Evolutionary conservation across 1,140 invertebrate species (phyloP), one percentile per base, ranked within the genome.

Genomic region (Rhizoglyphus robini): DNA sequence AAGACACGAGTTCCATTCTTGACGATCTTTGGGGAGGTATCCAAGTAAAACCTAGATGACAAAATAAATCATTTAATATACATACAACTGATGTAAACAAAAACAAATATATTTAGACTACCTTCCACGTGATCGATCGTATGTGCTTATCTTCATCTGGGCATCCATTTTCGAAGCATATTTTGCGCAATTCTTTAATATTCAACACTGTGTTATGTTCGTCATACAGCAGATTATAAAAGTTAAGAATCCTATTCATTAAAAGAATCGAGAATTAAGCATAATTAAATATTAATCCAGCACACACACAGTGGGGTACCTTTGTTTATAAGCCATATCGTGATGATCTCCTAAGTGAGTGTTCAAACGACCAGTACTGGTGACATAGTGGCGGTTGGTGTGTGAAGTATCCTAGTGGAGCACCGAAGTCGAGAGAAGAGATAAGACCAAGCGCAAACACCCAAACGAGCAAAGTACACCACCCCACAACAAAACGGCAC

Each of bases 91-190:
- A 13, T 60, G n/a, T n/a, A n/a, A n/a, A n/a, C n/a, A n/a, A n/a
- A n/a, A n/a, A n/a, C n/a, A n/a, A n/a, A n/a, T n/a, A n/a, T 23
- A 60, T 18, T n/a, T 29, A 4, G 27, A 30, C 13, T 30, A 66
- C 66, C 46, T 67, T 67, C 66, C 66, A 67, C 13, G 38, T 23
- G 13, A 67, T 31, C 2, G 66, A 67, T 27, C 66, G 61, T 15
- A 51, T 29, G 46, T 67, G 59, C 32, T 38, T 51, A 27, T 66
- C 20, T 20, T 67, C 66, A 65, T 67, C 66, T 23, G 66, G 66
- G 27, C 46, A 54, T 2, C 66, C 66, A 30, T 13, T 27, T 51
- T 67, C 66, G 30, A 67, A 67, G 31, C 59, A 63, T 5, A 65
- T 30, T 34, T 54, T 25, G 13, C 62, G 2, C 23, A 67, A 34